These are phyloP conservation scores for Drosophila obscura DNA, from an alignment of 1,140 invertebrate species.

Conservation along the genomic window DNA sequence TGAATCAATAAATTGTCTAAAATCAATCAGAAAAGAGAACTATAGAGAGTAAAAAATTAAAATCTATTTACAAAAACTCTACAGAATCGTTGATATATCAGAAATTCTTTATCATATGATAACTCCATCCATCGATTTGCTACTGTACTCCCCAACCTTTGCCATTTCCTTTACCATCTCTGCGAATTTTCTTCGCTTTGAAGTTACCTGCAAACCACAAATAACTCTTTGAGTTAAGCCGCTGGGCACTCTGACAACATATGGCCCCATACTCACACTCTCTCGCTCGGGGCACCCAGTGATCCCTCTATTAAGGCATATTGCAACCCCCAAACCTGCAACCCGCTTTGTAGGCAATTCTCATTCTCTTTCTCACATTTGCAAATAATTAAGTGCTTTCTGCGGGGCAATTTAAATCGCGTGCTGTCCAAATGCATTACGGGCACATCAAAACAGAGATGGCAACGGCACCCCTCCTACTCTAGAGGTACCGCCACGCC, in stretches of 20 bases:
- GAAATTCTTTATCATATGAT: too few relatives aligned
- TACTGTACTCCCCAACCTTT: too few relatives aligned
- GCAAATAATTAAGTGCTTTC: conserved; percentile 76
- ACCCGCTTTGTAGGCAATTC: not conserved
- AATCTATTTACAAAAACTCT: too few relatives aligned
- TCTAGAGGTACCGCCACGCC: not conserved
- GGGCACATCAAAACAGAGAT: conserved; percentile 57
- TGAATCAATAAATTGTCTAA: too few relatives aligned
- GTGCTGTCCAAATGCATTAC: conserved; percentile 74
- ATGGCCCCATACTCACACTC: not conserved
- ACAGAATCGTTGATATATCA: too few relatives aligned
- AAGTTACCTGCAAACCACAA: not conserved
- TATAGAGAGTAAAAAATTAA: too few relatives aligned
- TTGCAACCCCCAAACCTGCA: not conserved
- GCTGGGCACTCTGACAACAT: not conserved
- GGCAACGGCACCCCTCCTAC: conserved; percentile 34
- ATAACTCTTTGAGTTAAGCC: conserved; percentile 10
- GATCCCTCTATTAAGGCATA: conserved; percentile 15
- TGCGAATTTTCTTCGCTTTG: too few relatives aligned
- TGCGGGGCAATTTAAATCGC: conserved; percentile 56
- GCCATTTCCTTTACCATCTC: too few relatives aligned
- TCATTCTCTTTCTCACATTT: conserved; percentile 58
- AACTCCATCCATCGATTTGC: too few relatives aligned
- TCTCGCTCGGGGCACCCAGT: not conserved
- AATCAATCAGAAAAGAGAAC: too few relatives aligned